Conservation (phyloP, 2,113 vertebrate genomes). For the Bufo gargarizans region DNA sequence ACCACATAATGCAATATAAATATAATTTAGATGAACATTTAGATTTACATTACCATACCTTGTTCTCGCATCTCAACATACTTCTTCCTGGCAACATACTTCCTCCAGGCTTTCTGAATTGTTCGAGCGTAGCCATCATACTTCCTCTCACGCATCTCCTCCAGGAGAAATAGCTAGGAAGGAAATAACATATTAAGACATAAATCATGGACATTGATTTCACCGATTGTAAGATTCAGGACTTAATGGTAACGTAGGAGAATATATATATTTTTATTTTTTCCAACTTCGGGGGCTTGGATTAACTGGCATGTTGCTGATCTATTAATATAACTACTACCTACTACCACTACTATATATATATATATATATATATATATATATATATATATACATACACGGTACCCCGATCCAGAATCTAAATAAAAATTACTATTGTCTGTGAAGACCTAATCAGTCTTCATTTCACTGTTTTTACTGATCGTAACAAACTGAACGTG, state of each 20-base stretch:
- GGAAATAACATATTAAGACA: neutral
- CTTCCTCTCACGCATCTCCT: conserved; percentile 96
- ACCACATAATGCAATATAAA: neutral
- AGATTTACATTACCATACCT: conserved; percentile 72
- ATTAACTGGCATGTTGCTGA: no score
- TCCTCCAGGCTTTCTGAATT: conserved; percentile 96
- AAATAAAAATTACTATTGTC: no score
- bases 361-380: no score
- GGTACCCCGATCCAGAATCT: no score
- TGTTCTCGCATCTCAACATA: conserved; percentile 98
- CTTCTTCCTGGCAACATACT: conserved; percentile 87
- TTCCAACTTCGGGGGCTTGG: no score
- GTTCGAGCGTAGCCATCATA: conserved; percentile 92
- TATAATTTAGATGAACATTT: neutral
- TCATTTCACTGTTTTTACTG: no score
- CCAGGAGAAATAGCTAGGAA: conserved; percentile 89
- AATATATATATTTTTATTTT: no score
- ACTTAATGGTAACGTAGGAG: neutral
- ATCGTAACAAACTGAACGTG: no score
- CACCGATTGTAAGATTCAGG: neutral
- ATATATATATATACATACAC: no score
- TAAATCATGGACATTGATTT: neutral
- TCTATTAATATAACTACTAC: no score
- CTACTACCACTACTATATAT: no score
- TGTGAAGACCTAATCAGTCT: no score